These are phyloP conservation scores for Agrotis segetum DNA, from an alignment of 2,888 invertebrate genomes.

Conservation along the genomic window DNA sequence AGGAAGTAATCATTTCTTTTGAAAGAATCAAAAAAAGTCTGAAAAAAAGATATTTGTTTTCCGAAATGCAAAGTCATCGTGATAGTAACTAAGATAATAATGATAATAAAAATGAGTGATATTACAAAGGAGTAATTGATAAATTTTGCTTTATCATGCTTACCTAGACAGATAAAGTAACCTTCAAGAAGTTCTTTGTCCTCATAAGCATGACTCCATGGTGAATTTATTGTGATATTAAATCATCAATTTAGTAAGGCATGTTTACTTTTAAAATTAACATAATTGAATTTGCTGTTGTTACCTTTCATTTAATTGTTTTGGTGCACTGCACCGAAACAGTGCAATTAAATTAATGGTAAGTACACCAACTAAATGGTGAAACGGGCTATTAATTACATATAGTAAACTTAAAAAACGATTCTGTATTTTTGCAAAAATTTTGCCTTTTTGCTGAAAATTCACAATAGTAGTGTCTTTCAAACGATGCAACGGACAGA, in stretches of 20 bases:
- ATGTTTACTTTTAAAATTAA: neutral
- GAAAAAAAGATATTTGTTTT: constrained; percentile 1
- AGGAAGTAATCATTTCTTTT: neutral
- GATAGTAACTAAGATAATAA: constrained; percentile 8
- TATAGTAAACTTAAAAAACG: neutral
- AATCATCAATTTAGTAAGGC: neutral
- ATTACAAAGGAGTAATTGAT: neutral
- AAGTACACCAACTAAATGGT: neutral
- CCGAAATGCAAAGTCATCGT: constrained; percentile 28
- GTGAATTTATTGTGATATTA: constrained; percentile 11
- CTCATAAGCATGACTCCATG: constrained; percentile 5
- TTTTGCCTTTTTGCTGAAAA: too few species aligned
- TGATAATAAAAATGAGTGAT: neutral
- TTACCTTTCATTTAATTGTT: neutral
- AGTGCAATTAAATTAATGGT: too few species aligned
- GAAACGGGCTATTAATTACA: neutral
- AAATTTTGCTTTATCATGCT: constrained; percentile 22
- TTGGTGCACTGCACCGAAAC: too few species aligned
- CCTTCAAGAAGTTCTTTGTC: constrained; percentile 32
- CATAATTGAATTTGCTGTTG: neutral
- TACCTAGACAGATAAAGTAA: constrained; percentile 6
- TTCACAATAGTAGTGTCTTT: too few species aligned
- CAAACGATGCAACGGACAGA: too few species aligned
- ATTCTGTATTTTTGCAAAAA: neutral
- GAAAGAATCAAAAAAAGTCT: neutral